Percentiles rank a stretch among this genome's conserved stretches.
phyloP scores from a whole-genome alignment of 2,797 vertebrate species.

The Lacerta agilis region DNA sequence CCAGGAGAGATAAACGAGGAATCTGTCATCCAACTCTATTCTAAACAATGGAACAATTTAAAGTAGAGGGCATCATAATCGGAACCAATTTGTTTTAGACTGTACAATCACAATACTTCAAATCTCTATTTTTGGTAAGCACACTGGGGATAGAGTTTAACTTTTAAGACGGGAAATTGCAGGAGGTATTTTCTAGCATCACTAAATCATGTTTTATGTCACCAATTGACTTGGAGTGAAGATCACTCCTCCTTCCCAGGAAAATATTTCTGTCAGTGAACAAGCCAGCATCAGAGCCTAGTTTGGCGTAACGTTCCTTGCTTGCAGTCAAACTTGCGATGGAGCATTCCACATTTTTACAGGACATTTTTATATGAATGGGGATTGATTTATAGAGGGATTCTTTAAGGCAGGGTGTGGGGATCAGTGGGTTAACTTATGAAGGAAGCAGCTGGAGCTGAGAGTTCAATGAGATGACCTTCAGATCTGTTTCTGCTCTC shows the following conservation, averaged over 20 bases:
- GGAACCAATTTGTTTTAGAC: slow-evolving; percentile 62
- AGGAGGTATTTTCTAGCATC: neutral
- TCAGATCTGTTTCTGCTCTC: neutral
- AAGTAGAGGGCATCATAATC: slow-evolving; percentile 60
- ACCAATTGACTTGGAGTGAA: neutral
- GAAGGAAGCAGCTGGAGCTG: neutral
- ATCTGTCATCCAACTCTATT: slow-evolving; percentile 53
- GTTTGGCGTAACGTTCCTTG: neutral
- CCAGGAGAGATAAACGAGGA: slow-evolving; percentile 54
- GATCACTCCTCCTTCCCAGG: neutral
- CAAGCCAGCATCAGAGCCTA: neutral
- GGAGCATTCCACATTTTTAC: neutral
- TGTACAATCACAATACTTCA: slow-evolving; percentile 57
- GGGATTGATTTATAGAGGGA: neutral
- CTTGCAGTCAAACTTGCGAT: neutral
- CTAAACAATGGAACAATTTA: slow-evolving; percentile 66
- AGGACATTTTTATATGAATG: neutral
- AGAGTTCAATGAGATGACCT: neutral
- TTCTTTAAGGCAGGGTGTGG: neutral
- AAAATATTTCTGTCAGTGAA: neutral
- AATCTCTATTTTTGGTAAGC: slow-evolving; percentile 57
- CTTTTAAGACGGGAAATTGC: neutral
- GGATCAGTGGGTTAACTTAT: neutral
- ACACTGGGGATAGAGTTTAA: slow-evolving; percentile 31
- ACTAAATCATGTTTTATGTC: slow-evolving; percentile 43